Conservation (phyloP, 1,140 invertebrate species). For the Meteorus sp. region DNA sequence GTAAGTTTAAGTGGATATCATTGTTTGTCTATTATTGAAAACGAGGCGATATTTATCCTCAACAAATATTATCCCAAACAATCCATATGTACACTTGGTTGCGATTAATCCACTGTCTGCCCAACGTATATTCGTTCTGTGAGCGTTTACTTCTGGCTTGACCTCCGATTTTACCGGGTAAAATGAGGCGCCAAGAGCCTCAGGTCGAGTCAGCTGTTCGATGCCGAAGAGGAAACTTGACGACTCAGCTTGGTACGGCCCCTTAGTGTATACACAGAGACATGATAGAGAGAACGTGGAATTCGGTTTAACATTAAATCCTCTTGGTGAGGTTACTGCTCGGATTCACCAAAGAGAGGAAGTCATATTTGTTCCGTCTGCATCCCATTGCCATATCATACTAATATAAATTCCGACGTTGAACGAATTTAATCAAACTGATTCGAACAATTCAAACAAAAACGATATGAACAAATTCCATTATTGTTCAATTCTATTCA, state of each 20-base stretch:
- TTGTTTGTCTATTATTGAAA: slow-evolving; percentile 2
- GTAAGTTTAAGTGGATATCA: background rate
- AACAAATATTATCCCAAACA: background rate
- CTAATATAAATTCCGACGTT: too few relatives aligned
- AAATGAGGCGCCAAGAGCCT: too few relatives aligned
- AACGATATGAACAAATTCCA: too few relatives aligned
- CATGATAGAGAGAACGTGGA: background rate
- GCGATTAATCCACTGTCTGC: slow-evolving; percentile 6
- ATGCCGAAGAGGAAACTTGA: background rate
- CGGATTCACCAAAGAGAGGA: too few relatives aligned
- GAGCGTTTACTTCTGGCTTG: background rate
- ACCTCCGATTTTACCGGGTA: background rate
- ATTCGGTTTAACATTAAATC: slow-evolving; percentile 8
- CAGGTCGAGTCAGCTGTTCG: slow-evolving; percentile 15
- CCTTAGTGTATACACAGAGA: background rate
- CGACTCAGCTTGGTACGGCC: slow-evolving; percentile 10
- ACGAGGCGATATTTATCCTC: background rate
- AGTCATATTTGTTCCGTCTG: too few relatives aligned
- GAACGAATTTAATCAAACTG: too few relatives aligned
- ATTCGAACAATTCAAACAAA: too few relatives aligned
- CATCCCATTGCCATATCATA: too few relatives aligned
- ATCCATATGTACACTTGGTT: background rate
- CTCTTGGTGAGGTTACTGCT: too few relatives aligned
- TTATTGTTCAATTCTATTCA: too few relatives aligned
- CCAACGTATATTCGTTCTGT: too few relatives aligned